These are phyloP conservation scores for Cephus pulcher DNA, from an alignment of 2,888 invertebrate genomes.

Conservation along the genomic window DNA sequence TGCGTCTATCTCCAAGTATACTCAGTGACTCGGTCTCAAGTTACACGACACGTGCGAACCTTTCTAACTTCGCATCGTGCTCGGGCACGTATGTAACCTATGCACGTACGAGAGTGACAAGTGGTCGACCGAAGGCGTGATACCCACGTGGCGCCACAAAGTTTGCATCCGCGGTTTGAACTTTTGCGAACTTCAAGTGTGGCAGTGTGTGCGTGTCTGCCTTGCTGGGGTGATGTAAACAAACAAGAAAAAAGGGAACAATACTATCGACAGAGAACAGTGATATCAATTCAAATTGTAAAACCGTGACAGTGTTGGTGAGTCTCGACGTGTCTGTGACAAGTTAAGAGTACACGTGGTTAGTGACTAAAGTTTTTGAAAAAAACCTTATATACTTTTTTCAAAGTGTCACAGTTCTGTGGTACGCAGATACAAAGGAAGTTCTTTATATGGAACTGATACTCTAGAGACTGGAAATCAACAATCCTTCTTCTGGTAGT, in stretches of 20 bases:
- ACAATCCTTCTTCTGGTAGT: not conserved
- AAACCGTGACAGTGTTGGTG: not conserved
- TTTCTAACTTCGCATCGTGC: not conserved
- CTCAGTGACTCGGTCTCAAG: not conserved
- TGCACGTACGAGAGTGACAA: constrained; percentile 30
- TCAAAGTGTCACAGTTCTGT: not conserved
- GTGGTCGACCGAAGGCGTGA: constrained; percentile 28
- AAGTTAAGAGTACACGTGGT: not conserved
- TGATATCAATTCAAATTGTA: not conserved
- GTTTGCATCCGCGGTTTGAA: constrained; percentile 2
- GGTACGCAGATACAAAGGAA: too few species aligned
- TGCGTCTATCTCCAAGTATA: not conserved
- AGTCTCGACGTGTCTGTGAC: not conserved
- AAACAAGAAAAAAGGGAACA: not conserved
- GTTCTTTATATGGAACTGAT: not conserved
- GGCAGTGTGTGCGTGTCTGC: not conserved
- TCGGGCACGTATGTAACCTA: not conserved
- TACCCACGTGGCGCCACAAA: constrained; percentile 33
- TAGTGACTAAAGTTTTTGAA: not conserved
- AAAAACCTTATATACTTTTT: not conserved
- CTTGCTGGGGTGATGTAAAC: not conserved
- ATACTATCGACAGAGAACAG: not conserved
- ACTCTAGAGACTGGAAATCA: not conserved
- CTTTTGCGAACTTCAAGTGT: not conserved
- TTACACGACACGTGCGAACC: not conserved